Evolutionary conservation across 2,888 invertebrate species (phyloP).

Genomic region (Oasisia sp.): DNA sequence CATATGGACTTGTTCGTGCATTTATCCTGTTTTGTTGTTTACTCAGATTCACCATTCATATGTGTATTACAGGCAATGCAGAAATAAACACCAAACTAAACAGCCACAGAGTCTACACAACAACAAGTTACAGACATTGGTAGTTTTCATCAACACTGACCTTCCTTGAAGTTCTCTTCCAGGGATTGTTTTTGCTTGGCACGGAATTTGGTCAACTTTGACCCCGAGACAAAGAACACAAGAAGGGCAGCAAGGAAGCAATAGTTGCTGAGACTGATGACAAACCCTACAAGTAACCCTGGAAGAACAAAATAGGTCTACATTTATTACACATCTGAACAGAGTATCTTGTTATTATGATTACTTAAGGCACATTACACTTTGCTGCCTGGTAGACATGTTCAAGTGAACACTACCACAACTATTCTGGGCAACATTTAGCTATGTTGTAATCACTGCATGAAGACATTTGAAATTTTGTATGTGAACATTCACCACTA

Average conservation of each 20-base stretch:
- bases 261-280: conserved; percentile 81
- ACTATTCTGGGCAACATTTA: no score
- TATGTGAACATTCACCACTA: no score
- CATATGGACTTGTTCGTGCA: no score
- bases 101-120: not conserved
- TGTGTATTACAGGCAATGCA: no score
- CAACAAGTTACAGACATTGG: not conserved
- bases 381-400: no score
- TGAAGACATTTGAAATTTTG: no score
- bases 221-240: conserved; percentile 82
- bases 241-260: conserved; percentile 79
- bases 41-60: no score
- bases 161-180: conserved; percentile 84
- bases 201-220: conserved; percentile 83
- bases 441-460: no score
- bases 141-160: conserved; percentile 61
- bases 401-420: no score
- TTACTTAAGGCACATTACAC: no score
- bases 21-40: no score
- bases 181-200: conserved; percentile 71
- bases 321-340: not conserved
- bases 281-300: conserved; percentile 80
- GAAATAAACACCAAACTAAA: not conserved
- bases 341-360: no score
- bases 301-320: not conserved